Percentiles rank a stretch among this genome's conserved stretches.
Evolutionary conservation across 2,113 vertebrate genomes (phyloP).

Genomic region (Oceanites oceanicus): DNA sequence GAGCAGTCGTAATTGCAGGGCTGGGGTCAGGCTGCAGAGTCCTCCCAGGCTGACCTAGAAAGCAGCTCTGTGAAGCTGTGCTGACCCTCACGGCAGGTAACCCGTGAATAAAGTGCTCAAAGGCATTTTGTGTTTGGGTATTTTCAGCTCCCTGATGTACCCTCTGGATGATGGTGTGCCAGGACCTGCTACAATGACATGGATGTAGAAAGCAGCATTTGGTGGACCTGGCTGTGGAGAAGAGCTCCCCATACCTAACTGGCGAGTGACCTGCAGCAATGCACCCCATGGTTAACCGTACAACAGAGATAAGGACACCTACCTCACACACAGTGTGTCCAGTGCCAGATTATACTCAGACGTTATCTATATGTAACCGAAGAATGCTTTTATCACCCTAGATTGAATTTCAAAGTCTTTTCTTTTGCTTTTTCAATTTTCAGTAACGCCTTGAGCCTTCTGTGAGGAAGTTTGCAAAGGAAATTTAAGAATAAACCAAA

Average conservation of each 20-base stretch:
- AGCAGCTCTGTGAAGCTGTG: neutral
- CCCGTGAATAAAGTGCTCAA: neutral
- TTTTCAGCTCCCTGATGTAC: neutral
- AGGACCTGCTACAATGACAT: rapidly evolving
- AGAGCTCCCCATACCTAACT: neutral
- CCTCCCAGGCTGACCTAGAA: neutral
- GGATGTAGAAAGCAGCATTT: neutral
- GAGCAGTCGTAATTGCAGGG: neutral
- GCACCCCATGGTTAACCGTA: neutral
- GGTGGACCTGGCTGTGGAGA: neutral
- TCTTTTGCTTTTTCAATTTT: neutral
- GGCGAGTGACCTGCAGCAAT: neutral
- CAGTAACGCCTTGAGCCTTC: neutral
- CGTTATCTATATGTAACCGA: neutral
- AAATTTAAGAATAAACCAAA: neutral
- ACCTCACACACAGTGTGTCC: neutral
- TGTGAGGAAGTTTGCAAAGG: neutral
- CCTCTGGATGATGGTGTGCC: rapidly evolving
- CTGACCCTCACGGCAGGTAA: neutral
- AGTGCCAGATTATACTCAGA: neutral
- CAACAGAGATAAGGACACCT: too few relatives aligned
- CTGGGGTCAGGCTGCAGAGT: neutral
- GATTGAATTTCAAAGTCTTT: neutral
- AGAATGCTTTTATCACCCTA: neutral
- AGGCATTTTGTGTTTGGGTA: neutral